phyloP scores from a whole-genome alignment of 2,888 invertebrate species.

The Spilarctia lutea region DNA sequence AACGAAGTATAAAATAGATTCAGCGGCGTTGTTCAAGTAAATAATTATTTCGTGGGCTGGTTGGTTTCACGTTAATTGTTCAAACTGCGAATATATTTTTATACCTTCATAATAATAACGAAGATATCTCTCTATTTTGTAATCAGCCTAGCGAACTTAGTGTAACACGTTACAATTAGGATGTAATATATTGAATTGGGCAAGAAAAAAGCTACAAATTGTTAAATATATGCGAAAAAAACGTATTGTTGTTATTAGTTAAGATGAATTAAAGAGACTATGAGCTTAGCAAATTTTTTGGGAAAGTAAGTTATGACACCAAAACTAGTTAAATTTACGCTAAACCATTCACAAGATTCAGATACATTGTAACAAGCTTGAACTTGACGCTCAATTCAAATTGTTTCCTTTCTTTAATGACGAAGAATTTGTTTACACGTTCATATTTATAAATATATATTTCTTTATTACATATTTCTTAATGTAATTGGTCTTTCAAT shows the following conservation, averaged over 20 bases:
- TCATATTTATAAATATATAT: too few species aligned
- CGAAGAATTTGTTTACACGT: not conserved
- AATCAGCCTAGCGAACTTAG: not conserved
- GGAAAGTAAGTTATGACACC: not conserved
- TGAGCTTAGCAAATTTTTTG: not conserved
- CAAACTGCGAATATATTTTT: constrained; percentile 8
- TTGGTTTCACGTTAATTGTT: constrained; percentile 8
- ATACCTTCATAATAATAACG: not conserved
- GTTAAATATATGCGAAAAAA: not conserved
- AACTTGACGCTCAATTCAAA: too few species aligned
- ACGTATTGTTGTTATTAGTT: not conserved
- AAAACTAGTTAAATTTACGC: not conserved
- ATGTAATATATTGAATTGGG: not conserved
- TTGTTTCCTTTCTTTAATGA: not conserved
- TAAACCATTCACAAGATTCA: not conserved
- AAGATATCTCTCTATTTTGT: constrained; percentile 1
- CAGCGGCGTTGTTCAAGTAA: constrained; percentile 5
- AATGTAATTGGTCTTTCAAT: not conserved
- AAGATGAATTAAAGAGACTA: not conserved
- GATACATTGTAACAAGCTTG: not conserved
- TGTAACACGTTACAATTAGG: not conserved
- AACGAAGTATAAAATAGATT: constrained; percentile 17
- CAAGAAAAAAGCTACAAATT: not conserved
- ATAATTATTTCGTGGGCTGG: constrained; percentile 5
- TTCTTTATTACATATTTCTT: too few species aligned